Base-by-base conservation (phyloP, 2,797 vertebrate genomes). In the Botia almorhae region DNA sequence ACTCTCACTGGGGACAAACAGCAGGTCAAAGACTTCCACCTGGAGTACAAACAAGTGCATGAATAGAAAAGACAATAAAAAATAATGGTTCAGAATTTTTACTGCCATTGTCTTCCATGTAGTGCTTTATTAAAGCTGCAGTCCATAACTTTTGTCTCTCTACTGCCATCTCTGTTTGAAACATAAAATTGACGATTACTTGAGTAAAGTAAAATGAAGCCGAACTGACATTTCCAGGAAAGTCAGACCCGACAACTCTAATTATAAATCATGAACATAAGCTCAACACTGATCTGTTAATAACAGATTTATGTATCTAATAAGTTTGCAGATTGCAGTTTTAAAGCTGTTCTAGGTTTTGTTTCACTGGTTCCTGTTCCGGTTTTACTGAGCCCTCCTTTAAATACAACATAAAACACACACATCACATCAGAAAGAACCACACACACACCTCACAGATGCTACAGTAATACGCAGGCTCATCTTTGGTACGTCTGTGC, bases 21-120 rank as follows among this genome's bases (percentile, higher is more conserved):
- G 94, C 92, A 98, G 93, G 94, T 97, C 94, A 92, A 99, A 99
- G 92, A 99, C 98, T 90, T 99, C 97, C 91, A 99, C 97, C 98
- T 99, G 85, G n/a, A 16, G 0, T 10, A 3, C 4, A 72, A 74
- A 64, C 50, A 39, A 14, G 33, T 55, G 33, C 13, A 67, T 43
- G 51, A 6, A 78, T 23, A 10, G 5, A 78, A 23, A 51, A 33
- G 23, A 63, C 2, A 33, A 50, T 50, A 2, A 0, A 60, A 17
- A 51, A 75, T 29, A 16, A 23, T 17, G 7, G 23, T 26, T 26
- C 26, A 17, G 14, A 16, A 19, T n/a, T 8, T 23, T 2, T 21
- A 58, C 21, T 58, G 2, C n/a, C 2, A 58, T 0, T 61, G 12
- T 60, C 26, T 26, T 26, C 23, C 33, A 14, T 16, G 13, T 7